These are phyloP conservation scores for Lasioglossum figueresi DNA, from an alignment of 2,888 invertebrate species.

Conservation along the genomic window DNA sequence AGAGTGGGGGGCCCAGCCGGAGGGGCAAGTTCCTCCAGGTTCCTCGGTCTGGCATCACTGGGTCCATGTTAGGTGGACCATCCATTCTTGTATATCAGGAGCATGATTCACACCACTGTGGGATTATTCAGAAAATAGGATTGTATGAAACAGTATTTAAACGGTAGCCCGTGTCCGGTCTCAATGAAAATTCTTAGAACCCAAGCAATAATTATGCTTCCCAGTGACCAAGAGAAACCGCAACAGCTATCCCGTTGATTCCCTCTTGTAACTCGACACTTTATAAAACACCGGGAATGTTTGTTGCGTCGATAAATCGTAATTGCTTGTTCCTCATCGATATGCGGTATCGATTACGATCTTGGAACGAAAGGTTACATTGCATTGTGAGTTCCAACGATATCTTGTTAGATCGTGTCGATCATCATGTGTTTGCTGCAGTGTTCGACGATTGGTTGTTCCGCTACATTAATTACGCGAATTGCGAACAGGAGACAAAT, in stretches of 20 bases:
- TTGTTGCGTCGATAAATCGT: constrained; percentile 27
- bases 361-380: constrained; percentile 7
- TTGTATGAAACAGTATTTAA: background rate
- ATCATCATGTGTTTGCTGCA: background rate
- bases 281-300: constrained; percentile 21
- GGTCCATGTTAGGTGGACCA: background rate
- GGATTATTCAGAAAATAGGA: background rate
- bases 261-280: background rate
- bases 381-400: background rate
- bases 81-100: background rate
- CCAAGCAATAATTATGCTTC: constrained; percentile 25
- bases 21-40: too few relatives aligned
- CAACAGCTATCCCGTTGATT: constrained; percentile 20
- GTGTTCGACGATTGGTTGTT: background rate
- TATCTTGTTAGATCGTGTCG: constrained; percentile 5
- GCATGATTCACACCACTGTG: background rate
- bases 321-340: constrained; percentile 18
- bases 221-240: constrained; percentile 27
- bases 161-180: constrained; percentile 24
- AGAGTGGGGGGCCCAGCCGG: too few relatives aligned
- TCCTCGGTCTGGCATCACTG: too few relatives aligned
- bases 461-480: background rate
- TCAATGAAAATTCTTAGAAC: constrained; percentile 39
- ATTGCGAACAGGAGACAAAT: background rate
- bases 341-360: background rate